Conservation (phyloP, 2,113 vertebrate species). For the Notiomystis cincta region DNA sequence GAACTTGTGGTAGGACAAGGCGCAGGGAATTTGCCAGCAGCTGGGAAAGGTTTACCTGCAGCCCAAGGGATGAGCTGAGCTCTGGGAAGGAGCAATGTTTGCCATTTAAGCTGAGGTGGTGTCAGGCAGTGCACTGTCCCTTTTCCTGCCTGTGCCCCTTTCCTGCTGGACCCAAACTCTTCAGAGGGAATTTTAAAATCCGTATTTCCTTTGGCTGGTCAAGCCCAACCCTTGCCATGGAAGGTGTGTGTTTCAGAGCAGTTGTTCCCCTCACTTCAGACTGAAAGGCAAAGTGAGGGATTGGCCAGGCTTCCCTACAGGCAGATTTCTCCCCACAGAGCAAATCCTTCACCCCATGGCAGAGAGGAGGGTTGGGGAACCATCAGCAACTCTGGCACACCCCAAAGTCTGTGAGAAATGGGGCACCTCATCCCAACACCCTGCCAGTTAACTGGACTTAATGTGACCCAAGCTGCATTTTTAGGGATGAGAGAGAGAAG, state of each 20-base stretch:
- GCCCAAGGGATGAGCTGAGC: background rate
- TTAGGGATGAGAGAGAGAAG: background rate
- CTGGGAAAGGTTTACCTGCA: background rate
- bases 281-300: background rate
- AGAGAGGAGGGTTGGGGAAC: background rate
- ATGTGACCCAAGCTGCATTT: background rate
- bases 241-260: background rate
- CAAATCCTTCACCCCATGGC: background rate
- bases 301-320: background rate
- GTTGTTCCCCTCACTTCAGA: background rate
- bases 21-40: background rate
- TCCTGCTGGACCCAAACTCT: background rate
- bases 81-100: background rate
- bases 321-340: fast-evolving
- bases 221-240: background rate
- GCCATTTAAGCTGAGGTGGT: background rate
- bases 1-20: background rate
- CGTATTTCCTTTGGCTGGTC: background rate
- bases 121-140: background rate
- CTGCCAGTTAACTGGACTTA: too few relatives aligned
- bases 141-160: background rate
- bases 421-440: background rate
- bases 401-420: background rate
- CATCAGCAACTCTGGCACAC: background rate
- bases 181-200: background rate